phyloP scores from a whole-genome alignment of 2,113 vertebrate species.

The Hypocryptadius cinnamomeus region DNA sequence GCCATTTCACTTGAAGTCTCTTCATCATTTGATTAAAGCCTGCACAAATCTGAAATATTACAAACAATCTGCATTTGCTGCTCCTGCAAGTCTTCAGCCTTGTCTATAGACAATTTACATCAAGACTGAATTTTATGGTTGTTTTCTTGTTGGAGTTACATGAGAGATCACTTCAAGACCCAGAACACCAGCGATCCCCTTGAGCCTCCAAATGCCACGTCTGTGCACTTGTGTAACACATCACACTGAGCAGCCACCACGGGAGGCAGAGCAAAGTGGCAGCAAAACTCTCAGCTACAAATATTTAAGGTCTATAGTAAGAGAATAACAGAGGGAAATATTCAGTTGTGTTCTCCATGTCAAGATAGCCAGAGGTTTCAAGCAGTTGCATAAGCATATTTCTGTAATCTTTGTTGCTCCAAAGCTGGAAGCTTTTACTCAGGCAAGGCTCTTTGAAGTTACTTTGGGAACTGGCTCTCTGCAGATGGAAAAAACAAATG shows the following conservation, averaged over 20 bases:
- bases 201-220: background rate
- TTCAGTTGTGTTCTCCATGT: background rate
- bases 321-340: background rate
- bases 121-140: background rate
- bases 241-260: background rate
- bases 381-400: slow-evolving; percentile 6
- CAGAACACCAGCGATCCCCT: background rate
- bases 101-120: background rate
- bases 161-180: background rate
- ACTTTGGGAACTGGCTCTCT: slow-evolving; percentile 4
- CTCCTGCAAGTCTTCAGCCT: background rate
- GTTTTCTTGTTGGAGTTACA: background rate
- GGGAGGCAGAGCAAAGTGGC: background rate
- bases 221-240: background rate
- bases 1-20: background rate
- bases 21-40: background rate
- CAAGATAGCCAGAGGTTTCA: background rate
- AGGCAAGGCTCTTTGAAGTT: slow-evolving; percentile 22
- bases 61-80: background rate
- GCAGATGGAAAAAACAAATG: slow-evolving; percentile 30
- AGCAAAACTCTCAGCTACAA: background rate
- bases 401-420: slow-evolving; percentile 9
- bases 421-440: background rate
- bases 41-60: background rate
- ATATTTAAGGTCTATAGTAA: background rate